phyloP scores from a whole-genome alignment of 2,888 invertebrate species.

The Boloria euphrosyne region DNA sequence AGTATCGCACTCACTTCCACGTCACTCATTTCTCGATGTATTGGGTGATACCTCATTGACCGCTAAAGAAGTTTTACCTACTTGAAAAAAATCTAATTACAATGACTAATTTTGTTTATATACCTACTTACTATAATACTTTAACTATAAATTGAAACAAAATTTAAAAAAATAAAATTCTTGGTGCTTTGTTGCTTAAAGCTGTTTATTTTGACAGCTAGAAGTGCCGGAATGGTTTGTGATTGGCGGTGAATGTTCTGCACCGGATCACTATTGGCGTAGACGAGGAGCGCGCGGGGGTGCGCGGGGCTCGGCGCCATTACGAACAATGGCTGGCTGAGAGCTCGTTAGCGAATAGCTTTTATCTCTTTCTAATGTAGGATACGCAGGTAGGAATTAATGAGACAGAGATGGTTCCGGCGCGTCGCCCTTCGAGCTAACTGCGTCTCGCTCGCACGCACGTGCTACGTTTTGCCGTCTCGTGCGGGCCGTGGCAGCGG shows the following conservation, averaged over 20 bases:
- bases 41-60: no score
- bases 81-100: neutral
- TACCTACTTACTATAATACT: no score
- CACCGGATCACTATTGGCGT: constrained; percentile 81
- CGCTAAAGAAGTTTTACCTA: no score
- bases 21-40: no score
- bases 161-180: constrained; percentile 45
- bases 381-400: constrained; percentile 81
- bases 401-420: constrained; percentile 79
- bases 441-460: constrained; percentile 70
- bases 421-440: constrained; percentile 59
- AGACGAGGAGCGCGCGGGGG: constrained; percentile 68
- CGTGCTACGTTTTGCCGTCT: constrained; percentile 77
- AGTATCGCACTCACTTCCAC: no score
- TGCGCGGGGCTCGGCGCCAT: constrained; percentile 76
- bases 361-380: constrained; percentile 83
- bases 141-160: constrained; percentile 35
- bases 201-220: constrained; percentile 79
- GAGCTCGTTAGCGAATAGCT: constrained; percentile 81
- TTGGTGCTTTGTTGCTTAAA: constrained; percentile 68
- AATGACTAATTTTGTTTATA: neutral
- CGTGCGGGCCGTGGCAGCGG: constrained; percentile 79
- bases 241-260: constrained; percentile 82
- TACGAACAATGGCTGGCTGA: constrained; percentile 80
- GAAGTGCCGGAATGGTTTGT: constrained; percentile 82